phyloP scores from a whole-genome alignment of 1,140 invertebrate species.

The Drosophila hydei region DNA sequence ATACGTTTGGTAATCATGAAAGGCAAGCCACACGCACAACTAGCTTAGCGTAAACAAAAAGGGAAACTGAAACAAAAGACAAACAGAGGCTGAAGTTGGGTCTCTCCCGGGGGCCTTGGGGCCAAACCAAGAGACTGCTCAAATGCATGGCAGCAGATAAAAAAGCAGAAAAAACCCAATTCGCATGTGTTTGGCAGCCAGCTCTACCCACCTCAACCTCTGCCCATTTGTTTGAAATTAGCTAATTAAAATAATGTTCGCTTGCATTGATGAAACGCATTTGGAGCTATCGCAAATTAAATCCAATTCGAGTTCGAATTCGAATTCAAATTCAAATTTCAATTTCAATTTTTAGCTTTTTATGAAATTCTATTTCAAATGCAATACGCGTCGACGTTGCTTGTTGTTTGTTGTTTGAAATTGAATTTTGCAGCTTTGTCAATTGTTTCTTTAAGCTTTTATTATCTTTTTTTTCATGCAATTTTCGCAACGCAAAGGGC shows the following conservation, averaged over 20 bases:
- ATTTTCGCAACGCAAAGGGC: conserved; percentile 45
- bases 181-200: conserved; percentile 1
- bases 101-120: conserved; percentile 32
- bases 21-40: too few relatives aligned
- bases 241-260: conserved; percentile 61
- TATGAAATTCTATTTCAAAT: conserved; percentile 26
- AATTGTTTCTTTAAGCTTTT: conserved; percentile 25
- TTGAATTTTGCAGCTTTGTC: conserved; percentile 19
- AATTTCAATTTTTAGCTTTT: conserved; percentile 14
- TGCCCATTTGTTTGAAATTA: conserved; percentile 25
- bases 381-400: conserved; percentile 9
- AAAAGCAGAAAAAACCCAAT: too few relatives aligned
- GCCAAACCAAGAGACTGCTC: conserved; percentile 19
- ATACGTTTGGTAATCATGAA: too few relatives aligned
- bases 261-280: conserved; percentile 55
- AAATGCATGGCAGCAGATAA: conserved; percentile 2
- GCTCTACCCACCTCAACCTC: neutral
- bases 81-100: neutral
- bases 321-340: conserved; percentile 31
- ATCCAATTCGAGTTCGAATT: conserved; percentile 47
- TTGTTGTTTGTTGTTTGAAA: conserved; percentile 15
- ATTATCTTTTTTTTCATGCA: conserved; percentile 25
- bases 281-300: conserved; percentile 49
- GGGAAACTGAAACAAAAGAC: neutral
- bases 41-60: too few relatives aligned